Percentiles rank a stretch among this genome's conserved stretches.
Conservation (phyloP, 1,140 invertebrate species). For the Harpegnathos saltator region DNA sequence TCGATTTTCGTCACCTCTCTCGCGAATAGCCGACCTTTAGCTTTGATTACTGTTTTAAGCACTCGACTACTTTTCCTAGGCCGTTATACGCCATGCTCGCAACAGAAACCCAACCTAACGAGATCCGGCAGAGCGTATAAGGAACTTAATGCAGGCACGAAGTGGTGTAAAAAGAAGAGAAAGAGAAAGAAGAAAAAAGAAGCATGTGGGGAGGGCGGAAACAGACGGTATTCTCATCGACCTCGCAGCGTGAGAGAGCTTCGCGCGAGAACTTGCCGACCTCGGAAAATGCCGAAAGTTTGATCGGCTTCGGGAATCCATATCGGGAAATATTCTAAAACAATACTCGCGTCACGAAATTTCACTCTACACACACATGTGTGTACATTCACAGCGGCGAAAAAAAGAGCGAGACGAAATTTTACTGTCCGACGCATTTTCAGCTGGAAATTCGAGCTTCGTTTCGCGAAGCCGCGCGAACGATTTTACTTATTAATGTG, state of each 20-base stretch:
- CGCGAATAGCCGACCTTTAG: slow-evolving; percentile 19
- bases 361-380: background rate
- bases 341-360: background rate
- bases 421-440: too few relatives aligned
- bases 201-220: background rate
- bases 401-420: too few relatives aligned
- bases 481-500: too few relatives aligned
- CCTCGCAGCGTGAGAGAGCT: background rate
- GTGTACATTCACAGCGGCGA: background rate
- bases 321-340: background rate
- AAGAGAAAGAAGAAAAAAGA: too few relatives aligned
- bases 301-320: background rate
- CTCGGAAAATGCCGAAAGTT: slow-evolving; percentile 13
- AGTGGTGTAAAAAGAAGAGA: background rate
- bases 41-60: slow-evolving; percentile 41
- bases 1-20: slow-evolving; percentile 41
- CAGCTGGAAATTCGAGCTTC: too few relatives aligned
- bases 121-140: slow-evolving; percentile 32
- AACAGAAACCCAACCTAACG: slow-evolving; percentile 30
- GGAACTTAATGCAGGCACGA: slow-evolving; percentile 22
- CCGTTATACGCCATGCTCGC: slow-evolving; percentile 35
- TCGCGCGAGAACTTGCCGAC: background rate
- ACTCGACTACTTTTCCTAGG: slow-evolving; percentile 38
- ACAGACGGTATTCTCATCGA: slow-evolving; percentile 31
- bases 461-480: too few relatives aligned